Base-by-base conservation (phyloP, 2,888 invertebrate genomes). In the Acanthosepion esculentum region DNA sequence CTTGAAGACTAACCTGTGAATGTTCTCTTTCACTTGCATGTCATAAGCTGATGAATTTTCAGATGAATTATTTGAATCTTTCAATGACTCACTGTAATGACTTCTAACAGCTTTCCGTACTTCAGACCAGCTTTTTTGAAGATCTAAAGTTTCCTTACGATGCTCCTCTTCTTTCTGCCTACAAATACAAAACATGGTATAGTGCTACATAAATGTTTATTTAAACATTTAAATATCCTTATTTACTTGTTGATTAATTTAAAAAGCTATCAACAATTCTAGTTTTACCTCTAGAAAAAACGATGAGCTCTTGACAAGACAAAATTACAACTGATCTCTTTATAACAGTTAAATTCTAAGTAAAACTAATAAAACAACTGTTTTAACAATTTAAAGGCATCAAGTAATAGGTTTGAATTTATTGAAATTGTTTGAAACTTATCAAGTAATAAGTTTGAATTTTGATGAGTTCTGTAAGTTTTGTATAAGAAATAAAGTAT, bases 101-200 rank as follows among this genome's bases (percentile, higher is more conserved):
- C 95, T 95, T 64, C 97, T 97, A 94, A 98, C 97, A 94, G 97
- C 97, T 94, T 97, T 97, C 53, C 98, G 97, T 91, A 98, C 96
- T 95, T 98, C 98, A 91, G 97, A 97, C 98, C 98, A 98, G 94
- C 97, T 96, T 95, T 97, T 97, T 95, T 98, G 98, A 95, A 98
- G 96, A 94, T 97, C 97, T 94, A 97, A 97, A 23, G 97, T 97
- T 95, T 98, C 98, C 93, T 97, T 97, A 94, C 98, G 97, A 96
- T 98, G 97, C 94, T 97, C 97, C 15, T 96, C 96, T 94, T 97
- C 97, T 91, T 97, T 97, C 96, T 97, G 96, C 95, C 97, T 97
- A 95, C 8, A 96, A 94, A 93, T 92, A 92, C 48, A 50, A 50
- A 29, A 59, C 20, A 59, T 23, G 23, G 23, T 59, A 59, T 59